Base-by-base conservation (phyloP, 2,797 vertebrate genomes). In the Coracias cyanogaster region DNA sequence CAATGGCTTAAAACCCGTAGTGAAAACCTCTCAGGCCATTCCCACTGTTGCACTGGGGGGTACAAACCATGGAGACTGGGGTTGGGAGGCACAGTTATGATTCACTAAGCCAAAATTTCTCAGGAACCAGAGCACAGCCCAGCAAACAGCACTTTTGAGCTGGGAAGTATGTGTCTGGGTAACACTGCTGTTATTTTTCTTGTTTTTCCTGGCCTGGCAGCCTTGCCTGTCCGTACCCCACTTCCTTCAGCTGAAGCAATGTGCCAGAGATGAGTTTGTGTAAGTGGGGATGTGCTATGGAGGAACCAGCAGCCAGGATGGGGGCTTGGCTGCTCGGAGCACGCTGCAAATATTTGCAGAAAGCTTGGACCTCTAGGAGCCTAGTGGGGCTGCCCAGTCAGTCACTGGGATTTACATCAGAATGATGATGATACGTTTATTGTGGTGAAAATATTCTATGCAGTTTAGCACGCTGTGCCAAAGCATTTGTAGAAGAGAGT, bases 361-460 rank as follows among this genome's bases (percentile, higher is more conserved):
- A 80, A 66, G 19, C 17, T 31, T 2, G 7, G 66, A 41, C 31
- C 57, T 48, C 22, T n/a, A 12, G 74, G 46, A 89, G 31, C 48
- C 71, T 1, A 0, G 3, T n/a, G 51, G 65, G 43, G 21, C 46
- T 80, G 45, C 39, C 48, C 0, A 0, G 6, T 37, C 82, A 52
- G 43, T 46, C 5, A 1, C 85, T 85, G 82, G 65, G 62, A 71
- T 66, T 84, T 82, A 22, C 33, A 54, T 70, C 66, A 74, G 66
- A 43, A 18, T 43, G 57, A 67, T 0, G 4, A 52, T 19, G 86
- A 57, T 24, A 22, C 1, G 0, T 39, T 60, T 72, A 43, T 74
- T 77, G 21, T 2, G 13, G 78, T 60, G 65, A 65, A 86, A 84
- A 64, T 48, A 37, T 3, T n/a, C 65, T 5, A 4, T 2, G 4